Base-by-base conservation (phyloP, 2,797 vertebrate species). In the Paratrypauchen microcephalus region DNA sequence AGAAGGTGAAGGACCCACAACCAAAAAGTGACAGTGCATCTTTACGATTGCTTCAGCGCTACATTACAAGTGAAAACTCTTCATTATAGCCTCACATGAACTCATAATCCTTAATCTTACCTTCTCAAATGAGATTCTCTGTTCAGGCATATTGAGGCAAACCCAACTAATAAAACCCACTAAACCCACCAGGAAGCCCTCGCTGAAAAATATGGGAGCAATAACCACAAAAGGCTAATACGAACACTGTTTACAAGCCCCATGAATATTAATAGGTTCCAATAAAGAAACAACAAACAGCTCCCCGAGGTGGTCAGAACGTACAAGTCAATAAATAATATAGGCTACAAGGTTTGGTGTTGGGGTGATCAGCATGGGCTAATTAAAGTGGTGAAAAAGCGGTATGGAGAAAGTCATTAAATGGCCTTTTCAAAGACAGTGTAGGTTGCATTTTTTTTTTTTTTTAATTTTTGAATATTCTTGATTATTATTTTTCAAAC, bases 41-140 rank as follows among this genome's bases (percentile, higher is more conserved):
- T 32, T 32, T 32, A 26, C 24, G 24, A 2, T 26, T 26, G 1
- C 24, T 26, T 26, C 24, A 30, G 28, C 28, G 28, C 28, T 4
- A 30, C 28, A 30, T 30, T 30, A 32, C 30, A 32, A 32, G 6
- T 55, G 66, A 56, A 48, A 24, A 54, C 56, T 50, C 45, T 76
- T 70, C 19, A 64, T 67, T 68, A n/a, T n/a, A 70, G 65, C 56
- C 7, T 13, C 19, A 16, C 39, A 54, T 58, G 57, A 45, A 55
- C 32, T 32, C 66, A 24, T 24, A 2, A 0, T 24, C 61, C 60
- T 64, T 60, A 75, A 68, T 69, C 16, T 47, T n/a, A 71, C 61
- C 24, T 68, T 64, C 54, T 68, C 64, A 78, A 76, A 74, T 70
- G 41, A 80, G 78, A 45, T 67, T 68, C 67, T 64, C 18, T 72